A percentile compares a stretch with the other conserved stretches of the same genome.
phyloP scores from a whole-genome alignment of 2,888 invertebrate species.

The Vesta saturnalis region DNA sequence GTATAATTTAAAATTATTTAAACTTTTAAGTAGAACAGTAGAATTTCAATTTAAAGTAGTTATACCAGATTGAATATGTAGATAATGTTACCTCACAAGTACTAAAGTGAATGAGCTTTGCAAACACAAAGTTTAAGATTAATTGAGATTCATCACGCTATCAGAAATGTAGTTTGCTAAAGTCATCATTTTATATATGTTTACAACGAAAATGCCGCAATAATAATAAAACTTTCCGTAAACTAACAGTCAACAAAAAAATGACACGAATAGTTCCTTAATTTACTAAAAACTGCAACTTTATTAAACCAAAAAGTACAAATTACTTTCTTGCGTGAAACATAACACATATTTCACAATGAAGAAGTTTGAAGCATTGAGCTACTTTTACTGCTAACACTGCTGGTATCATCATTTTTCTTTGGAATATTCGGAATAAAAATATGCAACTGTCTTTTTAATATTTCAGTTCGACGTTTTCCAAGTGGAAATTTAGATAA shows the following conservation, averaged over 20 bases:
- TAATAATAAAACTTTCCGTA: too few relatives aligned
- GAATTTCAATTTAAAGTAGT: not conserved
- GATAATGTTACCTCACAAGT: conserved; percentile 41
- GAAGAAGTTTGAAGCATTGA: conserved; percentile 38
- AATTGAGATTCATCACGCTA: not conserved
- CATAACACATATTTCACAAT: not conserved
- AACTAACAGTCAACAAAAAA: too few relatives aligned
- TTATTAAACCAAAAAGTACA: conserved; percentile 15
- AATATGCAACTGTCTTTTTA: conserved; percentile 76
- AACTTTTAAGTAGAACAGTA: too few relatives aligned
- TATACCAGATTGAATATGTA: conserved; percentile 23
- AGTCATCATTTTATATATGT: not conserved
- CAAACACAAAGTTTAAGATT: conserved; percentile 28
- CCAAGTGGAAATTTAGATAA: not conserved
- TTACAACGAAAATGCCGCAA: too few relatives aligned
- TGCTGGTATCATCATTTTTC: conserved; percentile 56
- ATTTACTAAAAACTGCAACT: not conserved
- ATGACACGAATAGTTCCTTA: conserved; percentile 1
- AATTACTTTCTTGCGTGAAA: conserved; percentile 30
- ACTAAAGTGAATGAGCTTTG: conserved; percentile 44
- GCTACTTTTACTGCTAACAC: conserved; percentile 51
- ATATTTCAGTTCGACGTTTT: conserved; percentile 25
- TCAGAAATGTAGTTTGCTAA: not conserved
- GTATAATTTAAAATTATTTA: too few relatives aligned
- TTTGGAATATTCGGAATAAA: conserved; percentile 76